Evolutionary conservation across 2,888 invertebrate species (phyloP), one percentile per base, ranked within the genome.

Genomic region (Orchesellides sinensis): DNA sequence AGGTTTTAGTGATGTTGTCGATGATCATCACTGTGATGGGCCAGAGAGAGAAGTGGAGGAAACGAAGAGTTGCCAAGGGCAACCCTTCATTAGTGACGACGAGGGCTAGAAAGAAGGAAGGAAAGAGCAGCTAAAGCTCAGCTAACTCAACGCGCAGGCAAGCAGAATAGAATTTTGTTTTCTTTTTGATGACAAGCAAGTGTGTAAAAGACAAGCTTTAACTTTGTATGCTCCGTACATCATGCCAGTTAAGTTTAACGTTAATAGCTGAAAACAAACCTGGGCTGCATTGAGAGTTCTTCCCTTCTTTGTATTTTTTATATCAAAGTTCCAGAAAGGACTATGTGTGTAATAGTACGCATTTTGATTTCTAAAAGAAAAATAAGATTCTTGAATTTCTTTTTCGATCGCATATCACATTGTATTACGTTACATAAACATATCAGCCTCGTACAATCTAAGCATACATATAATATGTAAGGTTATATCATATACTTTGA

Each of bases 51-150:
- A 74, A 66, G 14, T 45, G 74, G 77, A 63, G 70, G 81, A 83
- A 84, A 85, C 83, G 85, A 85, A 84, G 81, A 85, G 87, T 87
- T 87, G 87, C 87, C 81, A 81, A 27, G 84, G 86, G 87, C 87
- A 87, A 87, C 87, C 86, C 87, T 85, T 87, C 87, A 87, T 87
- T 87, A 87, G 86, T 74, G 77, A 63, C 23, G 52, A 68, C 66
- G 75, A 49, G 82, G 75, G 80, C 68, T 35, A 59, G 52, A 75
- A 32, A 27, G 35, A 72, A 29, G 74, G 73, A 82, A 82, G 81
- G 81, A 82, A 82, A 82, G 81, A 82, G 81, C 80, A 81, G 56
- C 74, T 21, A 40, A 52, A 54, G 40, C 40, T 54, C 25, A 70
- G 40, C 56, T 73, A n/a, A n/a, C n/a, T n/a, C n/a, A n/a, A n/a